These are phyloP conservation scores for Piscicola geometra DNA, from an alignment of 2,888 invertebrate genomes.

Conservation along the genomic window DNA sequence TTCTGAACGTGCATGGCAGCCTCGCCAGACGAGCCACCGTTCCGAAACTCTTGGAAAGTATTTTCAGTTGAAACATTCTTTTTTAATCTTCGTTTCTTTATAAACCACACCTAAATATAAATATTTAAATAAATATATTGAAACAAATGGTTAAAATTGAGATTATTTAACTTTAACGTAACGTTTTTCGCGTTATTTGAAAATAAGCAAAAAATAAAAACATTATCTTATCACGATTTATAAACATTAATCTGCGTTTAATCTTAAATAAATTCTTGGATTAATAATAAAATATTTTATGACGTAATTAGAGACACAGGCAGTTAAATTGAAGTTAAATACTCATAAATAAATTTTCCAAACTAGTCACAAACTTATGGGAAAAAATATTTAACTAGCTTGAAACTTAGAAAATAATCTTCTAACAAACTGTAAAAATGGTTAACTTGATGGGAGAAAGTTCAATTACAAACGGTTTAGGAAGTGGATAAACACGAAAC, in stretches of 20 bases:
- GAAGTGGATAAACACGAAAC: background rate
- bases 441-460: background rate
- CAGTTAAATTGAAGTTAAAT: background rate
- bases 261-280: no score
- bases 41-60: slow-evolving; percentile 20
- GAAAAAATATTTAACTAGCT: background rate
- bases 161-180: background rate
- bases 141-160: background rate
- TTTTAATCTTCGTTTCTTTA: slow-evolving; percentile 4
- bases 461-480: background rate
- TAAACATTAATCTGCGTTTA: no score
- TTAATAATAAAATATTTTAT: no score
- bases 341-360: no score
- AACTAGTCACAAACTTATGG: background rate
- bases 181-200: background rate
- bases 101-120: background rate
- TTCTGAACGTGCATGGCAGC: background rate
- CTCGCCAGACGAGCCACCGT: slow-evolving; percentile 25
- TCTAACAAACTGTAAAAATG: background rate
- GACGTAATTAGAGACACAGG: no score
- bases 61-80: slow-evolving; percentile 26
- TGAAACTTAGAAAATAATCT: background rate
- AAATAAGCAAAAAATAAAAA: background rate
- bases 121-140: background rate
- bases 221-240: no score